Conservation (phyloP, 2,113 vertebrate species). For the Sula dactylatra region DNA sequence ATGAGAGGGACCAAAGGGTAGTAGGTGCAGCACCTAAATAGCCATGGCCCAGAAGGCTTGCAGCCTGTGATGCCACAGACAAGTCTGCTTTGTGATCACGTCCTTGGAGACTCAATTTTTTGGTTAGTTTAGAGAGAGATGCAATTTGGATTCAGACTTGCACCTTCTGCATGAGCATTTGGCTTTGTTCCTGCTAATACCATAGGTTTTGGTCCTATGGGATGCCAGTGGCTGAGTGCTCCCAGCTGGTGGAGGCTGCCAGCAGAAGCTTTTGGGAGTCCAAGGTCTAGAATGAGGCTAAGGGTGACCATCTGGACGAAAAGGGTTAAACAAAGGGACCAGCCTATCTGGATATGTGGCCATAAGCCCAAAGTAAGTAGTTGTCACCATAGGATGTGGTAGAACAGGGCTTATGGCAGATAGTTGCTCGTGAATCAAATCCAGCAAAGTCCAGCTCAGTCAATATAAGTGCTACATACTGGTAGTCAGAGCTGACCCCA, state of each 20-base stretch:
- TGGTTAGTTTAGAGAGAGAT: background rate
- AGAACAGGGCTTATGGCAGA: background rate
- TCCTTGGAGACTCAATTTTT: background rate
- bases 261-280: background rate
- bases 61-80: too few relatives aligned
- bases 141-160: background rate
- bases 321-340: background rate
- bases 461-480: fast-evolving
- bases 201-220: background rate
- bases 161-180: background rate
- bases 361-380: background rate
- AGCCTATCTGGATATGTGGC: background rate
- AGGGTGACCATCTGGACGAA: background rate
- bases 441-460: background rate
- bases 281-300: background rate
- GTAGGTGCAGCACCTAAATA: background rate
- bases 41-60: background rate
- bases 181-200: background rate
- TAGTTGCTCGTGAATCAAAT: background rate
- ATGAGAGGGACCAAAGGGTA: background rate
- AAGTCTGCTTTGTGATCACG: background rate
- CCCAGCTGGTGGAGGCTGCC: background rate
- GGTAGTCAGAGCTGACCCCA: background rate
- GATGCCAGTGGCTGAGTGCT: background rate
- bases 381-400: background rate